A percentile compares a stretch with the other conserved stretches of the same genome.
Conservation (phyloP, 2,888 invertebrate species). For the Ornithoptera alexandrae region DNA sequence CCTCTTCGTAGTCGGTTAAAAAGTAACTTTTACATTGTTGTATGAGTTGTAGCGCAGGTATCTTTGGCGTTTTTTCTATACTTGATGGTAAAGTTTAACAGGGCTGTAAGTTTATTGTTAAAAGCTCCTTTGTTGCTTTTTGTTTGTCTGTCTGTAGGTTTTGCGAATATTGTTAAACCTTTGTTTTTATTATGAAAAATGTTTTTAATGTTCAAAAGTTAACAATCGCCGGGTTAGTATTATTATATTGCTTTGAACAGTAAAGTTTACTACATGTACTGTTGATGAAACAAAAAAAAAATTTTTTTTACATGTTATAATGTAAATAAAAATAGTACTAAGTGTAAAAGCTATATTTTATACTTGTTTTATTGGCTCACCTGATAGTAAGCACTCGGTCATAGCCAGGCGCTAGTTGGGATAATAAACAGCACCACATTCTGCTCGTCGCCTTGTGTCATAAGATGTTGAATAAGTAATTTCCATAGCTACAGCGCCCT, state of each 20-base stretch:
- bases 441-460: no score
- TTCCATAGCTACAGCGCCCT: no score
- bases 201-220: not conserved
- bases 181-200: not conserved
- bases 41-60: not conserved
- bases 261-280: no score
- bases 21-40: not conserved
- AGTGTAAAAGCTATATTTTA: no score
- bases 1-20: not conserved
- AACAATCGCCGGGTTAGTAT: not conserved
- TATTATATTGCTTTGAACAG: not conserved
- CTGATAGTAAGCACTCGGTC: no score
- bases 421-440: no score
- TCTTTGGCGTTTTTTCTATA: not conserved
- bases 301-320: no score
- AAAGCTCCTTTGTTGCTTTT: not conserved
- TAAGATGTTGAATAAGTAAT: no score
- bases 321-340: no score
- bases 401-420: no score
- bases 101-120: not conserved
- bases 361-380: no score
- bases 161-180: not conserved
- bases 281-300: no score
- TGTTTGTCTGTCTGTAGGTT: not conserved
- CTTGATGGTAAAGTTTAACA: not conserved